phyloP scores from a whole-genome alignment of 2,888 invertebrate genomes.

The Cephus runcator region DNA sequence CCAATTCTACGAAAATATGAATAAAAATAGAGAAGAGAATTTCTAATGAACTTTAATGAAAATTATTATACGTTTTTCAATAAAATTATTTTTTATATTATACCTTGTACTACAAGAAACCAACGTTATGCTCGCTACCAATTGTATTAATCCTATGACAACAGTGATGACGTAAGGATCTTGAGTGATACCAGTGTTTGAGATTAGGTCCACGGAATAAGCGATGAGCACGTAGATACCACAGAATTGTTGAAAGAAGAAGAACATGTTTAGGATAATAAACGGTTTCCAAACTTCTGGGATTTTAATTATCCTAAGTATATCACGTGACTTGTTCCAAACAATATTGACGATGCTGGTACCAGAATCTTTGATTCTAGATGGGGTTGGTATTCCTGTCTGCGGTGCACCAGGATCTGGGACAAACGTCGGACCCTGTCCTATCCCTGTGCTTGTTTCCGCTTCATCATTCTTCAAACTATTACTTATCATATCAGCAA shows the following conservation, averaged over 20 bases:
- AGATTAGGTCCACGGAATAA: conserved; percentile 35
- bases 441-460: neutral
- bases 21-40: conserved; percentile 7
- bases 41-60: conserved; percentile 18
- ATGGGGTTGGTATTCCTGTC: neutral
- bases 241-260: conserved; percentile 41
- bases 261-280: conserved; percentile 30
- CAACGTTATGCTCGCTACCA: conserved; percentile 18
- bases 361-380: neutral
- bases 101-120: conserved; percentile 27
- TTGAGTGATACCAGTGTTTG: conserved; percentile 23
- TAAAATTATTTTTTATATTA: neutral
- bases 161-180: conserved; percentile 37
- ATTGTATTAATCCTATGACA: conserved; percentile 33
- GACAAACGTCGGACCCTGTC: neutral
- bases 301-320: conserved; percentile 13
- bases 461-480: conserved; percentile 18
- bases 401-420: neutral
- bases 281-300: conserved; percentile 45
- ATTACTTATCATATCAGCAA: conserved; percentile 31
- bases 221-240: conserved; percentile 34
- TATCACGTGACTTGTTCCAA: conserved; percentile 17
- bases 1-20: conserved; percentile 64
- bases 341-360: neutral
- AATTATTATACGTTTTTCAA: neutral